Percentiles rank a stretch among this genome's conserved stretches.
phyloP scores from a whole-genome alignment of 1,140 invertebrate species.

The Pinna nobilis region DNA sequence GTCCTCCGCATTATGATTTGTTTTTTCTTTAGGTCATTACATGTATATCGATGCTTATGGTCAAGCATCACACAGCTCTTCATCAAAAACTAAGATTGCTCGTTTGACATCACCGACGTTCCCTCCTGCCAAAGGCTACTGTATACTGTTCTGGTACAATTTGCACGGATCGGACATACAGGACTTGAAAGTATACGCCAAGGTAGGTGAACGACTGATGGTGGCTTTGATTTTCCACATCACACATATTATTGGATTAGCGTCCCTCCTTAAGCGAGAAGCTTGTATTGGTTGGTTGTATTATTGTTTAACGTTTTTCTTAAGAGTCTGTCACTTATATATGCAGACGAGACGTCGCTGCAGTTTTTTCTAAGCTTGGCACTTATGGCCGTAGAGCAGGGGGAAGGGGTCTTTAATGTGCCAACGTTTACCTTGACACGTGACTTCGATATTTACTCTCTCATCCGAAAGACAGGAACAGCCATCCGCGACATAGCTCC shows the following conservation, averaged over 20 bases:
- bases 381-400: no score
- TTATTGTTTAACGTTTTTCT: not conserved
- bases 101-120: constrained; percentile 32
- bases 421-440: no score
- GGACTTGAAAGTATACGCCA: constrained; percentile 43
- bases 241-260: not conserved
- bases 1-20: not conserved
- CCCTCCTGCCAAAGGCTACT: constrained; percentile 29
- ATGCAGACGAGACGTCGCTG: no score
- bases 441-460: no score
- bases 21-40: constrained; percentile 28
- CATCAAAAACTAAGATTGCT: constrained; percentile 9
- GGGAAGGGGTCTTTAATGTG: no score
- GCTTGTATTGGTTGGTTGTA: not conserved
- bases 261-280: not conserved
- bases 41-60: constrained; percentile 37
- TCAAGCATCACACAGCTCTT: not conserved
- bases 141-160: constrained; percentile 53
- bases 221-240: no score
- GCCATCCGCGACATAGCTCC: no score
- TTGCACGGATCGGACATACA: constrained; percentile 39
- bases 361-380: no score
- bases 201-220: constrained; percentile 10
- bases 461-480: no score
- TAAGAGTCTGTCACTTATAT: not conserved